Evolutionary conservation across 1,140 invertebrate genomes (phyloP).

Genomic region (Bombus waltoni): DNA sequence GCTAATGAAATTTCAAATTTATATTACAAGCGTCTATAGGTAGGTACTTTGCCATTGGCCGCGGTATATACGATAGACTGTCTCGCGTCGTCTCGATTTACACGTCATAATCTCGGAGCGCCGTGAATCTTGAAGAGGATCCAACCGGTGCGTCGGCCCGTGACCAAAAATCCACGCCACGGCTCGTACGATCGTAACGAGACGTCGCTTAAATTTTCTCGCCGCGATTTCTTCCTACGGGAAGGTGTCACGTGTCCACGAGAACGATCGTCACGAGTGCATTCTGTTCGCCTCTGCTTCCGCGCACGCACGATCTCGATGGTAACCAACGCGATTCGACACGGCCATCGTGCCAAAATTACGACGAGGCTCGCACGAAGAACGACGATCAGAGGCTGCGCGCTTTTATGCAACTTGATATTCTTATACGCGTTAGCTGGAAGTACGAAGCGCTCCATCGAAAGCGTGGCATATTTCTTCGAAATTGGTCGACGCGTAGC

Average conservation of each 20-base stretch:
- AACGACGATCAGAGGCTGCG: too few species aligned
- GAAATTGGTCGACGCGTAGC: too few species aligned
- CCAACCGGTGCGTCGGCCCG: constrained; percentile 20
- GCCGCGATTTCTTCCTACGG: not conserved
- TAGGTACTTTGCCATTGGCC: too few species aligned
- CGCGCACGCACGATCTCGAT: not conserved
- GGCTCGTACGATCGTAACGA: not conserved
- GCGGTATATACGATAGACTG: not conserved
- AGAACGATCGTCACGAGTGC: constrained; percentile 31
- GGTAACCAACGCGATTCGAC: not conserved
- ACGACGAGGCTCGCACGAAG: not conserved
- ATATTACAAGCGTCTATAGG: too few species aligned
- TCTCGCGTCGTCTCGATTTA: not conserved
- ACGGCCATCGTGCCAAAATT: constrained; percentile 16
- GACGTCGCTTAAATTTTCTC: not conserved
- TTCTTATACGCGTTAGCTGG: too few species aligned
- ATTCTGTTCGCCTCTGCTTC: not conserved
- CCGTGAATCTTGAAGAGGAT: constrained; percentile 7
- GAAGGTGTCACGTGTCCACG: not conserved
- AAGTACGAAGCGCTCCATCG: too few species aligned
- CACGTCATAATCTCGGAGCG: not conserved
- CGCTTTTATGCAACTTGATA: too few species aligned
- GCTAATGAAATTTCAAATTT: too few species aligned
- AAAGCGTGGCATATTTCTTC: too few species aligned
- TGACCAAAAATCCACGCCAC: constrained; percentile 22